Evolutionary conservation across 1,140 invertebrate genomes (phyloP).

Genomic region (Trichonephila clavata): DNA sequence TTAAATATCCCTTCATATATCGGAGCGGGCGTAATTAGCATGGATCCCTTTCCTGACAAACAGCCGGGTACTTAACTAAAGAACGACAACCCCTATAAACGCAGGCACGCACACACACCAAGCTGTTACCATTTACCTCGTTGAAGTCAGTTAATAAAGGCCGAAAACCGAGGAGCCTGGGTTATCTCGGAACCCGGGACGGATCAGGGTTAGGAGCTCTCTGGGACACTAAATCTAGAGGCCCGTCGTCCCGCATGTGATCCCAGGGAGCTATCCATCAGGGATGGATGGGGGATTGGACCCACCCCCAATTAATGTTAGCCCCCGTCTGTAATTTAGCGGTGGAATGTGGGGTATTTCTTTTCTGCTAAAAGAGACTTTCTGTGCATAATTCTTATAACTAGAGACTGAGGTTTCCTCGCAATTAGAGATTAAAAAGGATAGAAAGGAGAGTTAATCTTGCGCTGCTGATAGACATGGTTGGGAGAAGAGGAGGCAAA

Average conservation of each 20-base stretch:
- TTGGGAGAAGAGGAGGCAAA: not conserved
- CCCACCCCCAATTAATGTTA: conserved; percentile 69
- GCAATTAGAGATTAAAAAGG: conserved; percentile 74
- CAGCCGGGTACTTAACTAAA: conserved; percentile 71
- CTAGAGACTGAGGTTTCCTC: not conserved
- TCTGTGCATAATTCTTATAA: conserved; percentile 68
- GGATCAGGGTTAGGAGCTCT: conserved; percentile 67
- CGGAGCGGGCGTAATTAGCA: conserved; percentile 62
- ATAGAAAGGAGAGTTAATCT: conserved; percentile 57
- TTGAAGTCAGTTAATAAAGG: conserved; percentile 61
- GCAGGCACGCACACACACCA: conserved; percentile 11
- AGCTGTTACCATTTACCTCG: not conserved
- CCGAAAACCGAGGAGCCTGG: conserved; percentile 3
- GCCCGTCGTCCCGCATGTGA: conserved; percentile 70
- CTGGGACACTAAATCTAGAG: conserved; percentile 73
- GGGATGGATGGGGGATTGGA: conserved; percentile 39
- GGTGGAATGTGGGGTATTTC: conserved; percentile 36
- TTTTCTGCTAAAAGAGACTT: not conserved
- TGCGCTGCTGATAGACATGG: not conserved
- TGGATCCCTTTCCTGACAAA: conserved; percentile 55
- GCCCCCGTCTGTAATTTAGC: conserved; percentile 50
- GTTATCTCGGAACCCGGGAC: conserved; percentile 66
- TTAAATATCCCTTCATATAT: conserved; percentile 62
- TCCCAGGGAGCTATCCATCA: conserved; percentile 76
- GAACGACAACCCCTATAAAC: conserved; percentile 67